A percentile compares a stretch with the other conserved stretches of the same genome.
phyloP scores from a whole-genome alignment of 2,113 vertebrate genomes.

The Lonchura striata region DNA sequence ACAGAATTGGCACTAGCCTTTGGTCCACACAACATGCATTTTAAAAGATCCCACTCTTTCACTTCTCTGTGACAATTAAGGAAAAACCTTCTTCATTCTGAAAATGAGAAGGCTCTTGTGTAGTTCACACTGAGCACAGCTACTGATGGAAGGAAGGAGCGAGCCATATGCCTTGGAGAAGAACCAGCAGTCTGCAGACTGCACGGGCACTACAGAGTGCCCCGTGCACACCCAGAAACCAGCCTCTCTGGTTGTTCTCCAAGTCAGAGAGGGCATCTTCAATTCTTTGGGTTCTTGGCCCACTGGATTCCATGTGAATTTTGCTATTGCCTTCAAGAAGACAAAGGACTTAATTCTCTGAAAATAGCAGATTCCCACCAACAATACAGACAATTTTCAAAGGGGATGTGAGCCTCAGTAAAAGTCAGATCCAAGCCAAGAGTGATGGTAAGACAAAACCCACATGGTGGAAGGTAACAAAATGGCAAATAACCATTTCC shows the following conservation, averaged over 20 bases:
- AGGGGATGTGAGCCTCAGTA: background rate
- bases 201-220: rapidly evolving
- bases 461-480: background rate
- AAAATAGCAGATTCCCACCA: background rate
- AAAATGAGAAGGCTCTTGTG: background rate
- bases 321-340: background rate
- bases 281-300: background rate
- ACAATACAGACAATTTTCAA: background rate
- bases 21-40: background rate
- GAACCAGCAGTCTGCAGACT: background rate
- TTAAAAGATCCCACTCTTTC: background rate
- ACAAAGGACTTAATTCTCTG: background rate
- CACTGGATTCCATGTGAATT: background rate
- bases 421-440: background rate
- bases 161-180: background rate
- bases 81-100: background rate
- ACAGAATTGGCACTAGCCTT: background rate
- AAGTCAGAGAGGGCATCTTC: background rate
- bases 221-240: background rate
- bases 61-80: background rate
- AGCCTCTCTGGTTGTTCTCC: background rate
- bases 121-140: rapidly evolving
- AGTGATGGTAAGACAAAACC: background rate
- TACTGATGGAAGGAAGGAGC: background rate
- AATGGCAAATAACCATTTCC: conserved; percentile 2